Evolutionary conservation across 2,888 invertebrate species (phyloP).

Genomic region (Aethes cnicana): DNA sequence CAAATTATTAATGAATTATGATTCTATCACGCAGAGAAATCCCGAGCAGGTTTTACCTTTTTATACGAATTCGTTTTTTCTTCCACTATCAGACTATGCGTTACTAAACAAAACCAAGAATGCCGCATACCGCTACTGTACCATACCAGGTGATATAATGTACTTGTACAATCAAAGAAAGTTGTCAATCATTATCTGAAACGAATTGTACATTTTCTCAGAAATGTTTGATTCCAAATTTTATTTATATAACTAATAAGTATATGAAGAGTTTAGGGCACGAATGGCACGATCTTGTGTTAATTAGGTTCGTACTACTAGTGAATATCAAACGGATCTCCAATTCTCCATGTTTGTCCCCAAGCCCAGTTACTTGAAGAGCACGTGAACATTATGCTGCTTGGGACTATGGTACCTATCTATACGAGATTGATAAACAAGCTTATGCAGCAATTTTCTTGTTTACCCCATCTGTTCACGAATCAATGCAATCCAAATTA

Average conservation of each 20-base stretch:
- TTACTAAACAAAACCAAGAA: slow-evolving; percentile 24
- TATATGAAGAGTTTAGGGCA: too few species aligned
- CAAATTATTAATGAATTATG: too few species aligned
- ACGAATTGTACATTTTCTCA: background rate
- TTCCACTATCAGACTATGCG: background rate
- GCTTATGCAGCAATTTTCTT: slow-evolving; percentile 26
- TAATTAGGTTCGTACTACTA: too few species aligned
- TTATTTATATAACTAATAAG: too few species aligned
- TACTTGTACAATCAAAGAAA: slow-evolving; percentile 1
- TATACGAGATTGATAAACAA: slow-evolving; percentile 21
- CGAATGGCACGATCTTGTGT: too few species aligned
- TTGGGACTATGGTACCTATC: too few species aligned
- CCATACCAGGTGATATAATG: slow-evolving; percentile 4
- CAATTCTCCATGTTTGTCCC: slow-evolving; percentile 10
- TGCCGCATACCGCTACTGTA: background rate
- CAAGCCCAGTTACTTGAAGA: slow-evolving; percentile 4
- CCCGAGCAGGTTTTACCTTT: too few species aligned
- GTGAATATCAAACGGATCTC: too few species aligned
- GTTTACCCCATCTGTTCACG: slow-evolving; percentile 8
- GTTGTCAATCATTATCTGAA: slow-evolving; percentile 5
- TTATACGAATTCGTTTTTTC: too few species aligned
- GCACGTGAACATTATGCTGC: slow-evolving; percentile 8
- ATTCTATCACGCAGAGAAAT: too few species aligned
- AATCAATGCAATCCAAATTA: slow-evolving; percentile 9
- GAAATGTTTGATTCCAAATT: background rate